Evolutionary conservation across 2,797 vertebrate genomes (phyloP).

Genomic region (Phoebastria nigripes): DNA sequence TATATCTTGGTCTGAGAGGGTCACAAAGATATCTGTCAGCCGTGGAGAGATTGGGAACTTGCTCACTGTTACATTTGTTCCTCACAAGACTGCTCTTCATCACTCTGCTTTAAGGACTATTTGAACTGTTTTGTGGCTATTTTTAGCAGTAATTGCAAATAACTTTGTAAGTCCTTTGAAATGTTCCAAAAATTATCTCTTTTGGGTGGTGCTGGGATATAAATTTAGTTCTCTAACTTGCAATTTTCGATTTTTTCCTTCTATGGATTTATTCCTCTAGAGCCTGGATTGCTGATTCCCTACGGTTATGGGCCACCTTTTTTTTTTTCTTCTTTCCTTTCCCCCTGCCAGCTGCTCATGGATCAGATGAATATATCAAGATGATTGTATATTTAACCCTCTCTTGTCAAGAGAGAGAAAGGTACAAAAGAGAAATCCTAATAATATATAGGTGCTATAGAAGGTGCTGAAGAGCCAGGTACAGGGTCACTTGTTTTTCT

Average conservation of each 20-base stretch:
- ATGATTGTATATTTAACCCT: slow-evolving; percentile 12
- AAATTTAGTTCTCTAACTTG: not conserved
- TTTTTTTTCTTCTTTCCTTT: not conserved
- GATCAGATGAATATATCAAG: not conserved
- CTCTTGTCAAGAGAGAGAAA: not conserved
- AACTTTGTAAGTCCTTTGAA: slow-evolving; percentile 26
- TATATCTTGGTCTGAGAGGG: not conserved
- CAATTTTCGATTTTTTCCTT: not conserved
- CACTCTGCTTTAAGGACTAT: not conserved
- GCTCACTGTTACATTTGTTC: not conserved
- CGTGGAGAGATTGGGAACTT: not conserved
- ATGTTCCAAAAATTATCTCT: not conserved
- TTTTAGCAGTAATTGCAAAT: slow-evolving; percentile 41
- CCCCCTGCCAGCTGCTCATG: slow-evolving; percentile 1
- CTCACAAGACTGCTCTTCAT: not conserved
- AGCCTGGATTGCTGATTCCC: not conserved
- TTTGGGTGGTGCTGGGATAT: not conserved
- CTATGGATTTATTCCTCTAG: not conserved
- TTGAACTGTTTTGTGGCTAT: slow-evolving; percentile 16
- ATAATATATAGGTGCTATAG: not conserved
- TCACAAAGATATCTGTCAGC: not conserved
- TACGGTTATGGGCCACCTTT: not conserved
- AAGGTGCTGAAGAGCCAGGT: not conserved
- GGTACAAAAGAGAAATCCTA: not conserved
- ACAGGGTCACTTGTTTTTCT: not conserved